These are phyloP conservation scores for Silurus asotus DNA, from an alignment of 2,113 vertebrate species.

Conservation along the genomic window DNA sequence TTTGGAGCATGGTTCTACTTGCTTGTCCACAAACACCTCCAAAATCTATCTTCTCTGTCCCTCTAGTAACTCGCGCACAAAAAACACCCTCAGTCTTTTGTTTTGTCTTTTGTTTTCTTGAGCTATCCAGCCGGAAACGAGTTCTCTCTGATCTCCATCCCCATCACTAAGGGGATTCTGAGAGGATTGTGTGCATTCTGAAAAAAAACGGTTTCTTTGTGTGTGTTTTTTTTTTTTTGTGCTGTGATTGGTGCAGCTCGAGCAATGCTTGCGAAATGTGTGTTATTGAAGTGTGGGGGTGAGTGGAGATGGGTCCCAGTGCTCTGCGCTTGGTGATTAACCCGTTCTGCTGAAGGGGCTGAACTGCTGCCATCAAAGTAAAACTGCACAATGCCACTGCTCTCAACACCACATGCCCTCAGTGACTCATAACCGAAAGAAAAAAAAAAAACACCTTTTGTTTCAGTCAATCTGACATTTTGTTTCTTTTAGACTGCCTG, in stretches of 20 bases:
- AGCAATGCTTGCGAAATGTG: constrained; percentile 21
- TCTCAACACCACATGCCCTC: neutral
- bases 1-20: constrained; percentile 26
- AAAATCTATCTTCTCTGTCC: constrained; percentile 19
- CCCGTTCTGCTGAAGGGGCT: constrained; percentile 30
- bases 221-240: constrained; percentile 30
- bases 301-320: constrained; percentile 33
- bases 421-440: constrained; percentile 30
- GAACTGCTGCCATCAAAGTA: constrained; percentile 24
- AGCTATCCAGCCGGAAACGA: constrained; percentile 14
- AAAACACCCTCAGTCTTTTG: neutral
- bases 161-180: constrained; percentile 7
- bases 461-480: constrained; percentile 23
- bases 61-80: constrained; percentile 6
- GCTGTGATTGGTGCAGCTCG: constrained; percentile 37
- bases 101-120: constrained; percentile 22
- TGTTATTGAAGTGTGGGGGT: constrained; percentile 20
- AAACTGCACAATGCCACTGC: constrained; percentile 19
- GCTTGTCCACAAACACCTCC: constrained; percentile 14
- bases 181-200: neutral
- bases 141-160: neutral
- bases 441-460: neutral
- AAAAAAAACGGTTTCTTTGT: too few relatives aligned
- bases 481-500: constrained; percentile 62
- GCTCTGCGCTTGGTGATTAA: constrained; percentile 37